These are phyloP conservation scores for Phocoena sinus DNA, from an alignment of 2,113 vertebrate genomes.

Conservation along the genomic window DNA sequence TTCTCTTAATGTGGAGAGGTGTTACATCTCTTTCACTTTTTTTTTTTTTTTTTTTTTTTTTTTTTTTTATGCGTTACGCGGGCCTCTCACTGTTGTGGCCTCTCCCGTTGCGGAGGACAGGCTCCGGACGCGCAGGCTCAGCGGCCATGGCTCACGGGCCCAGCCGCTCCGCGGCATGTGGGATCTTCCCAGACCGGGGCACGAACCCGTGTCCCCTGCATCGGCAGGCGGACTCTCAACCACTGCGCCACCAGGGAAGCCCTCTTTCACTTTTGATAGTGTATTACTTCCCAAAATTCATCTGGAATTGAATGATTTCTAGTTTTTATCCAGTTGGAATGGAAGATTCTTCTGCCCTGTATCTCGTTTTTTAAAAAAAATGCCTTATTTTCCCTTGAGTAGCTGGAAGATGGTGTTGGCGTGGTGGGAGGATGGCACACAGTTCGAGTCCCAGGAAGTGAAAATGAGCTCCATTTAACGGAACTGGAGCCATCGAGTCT, in stretches of 20 bases:
- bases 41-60: too few relatives aligned
- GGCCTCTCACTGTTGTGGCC: too few relatives aligned
- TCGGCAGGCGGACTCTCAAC: too few relatives aligned
- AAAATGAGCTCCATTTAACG: conserved; percentile 90
- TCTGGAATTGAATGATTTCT: background rate
- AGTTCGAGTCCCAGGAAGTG: conserved; percentile 93
- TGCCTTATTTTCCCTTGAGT: background rate
- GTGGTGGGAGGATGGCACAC: conserved; percentile 90
- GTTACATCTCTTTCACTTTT: background rate
- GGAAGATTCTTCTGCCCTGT: background rate
- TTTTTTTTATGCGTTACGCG: too few relatives aligned
- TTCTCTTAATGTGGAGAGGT: background rate
- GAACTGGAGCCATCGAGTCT: conserved; percentile 95
- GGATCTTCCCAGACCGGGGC: too few relatives aligned
- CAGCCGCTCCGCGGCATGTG: too few relatives aligned
- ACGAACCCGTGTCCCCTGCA: too few relatives aligned
- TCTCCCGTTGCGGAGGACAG: too few relatives aligned
- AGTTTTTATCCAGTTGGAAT: background rate
- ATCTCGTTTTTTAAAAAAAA: background rate
- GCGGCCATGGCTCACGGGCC: too few relatives aligned
- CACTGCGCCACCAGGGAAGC: too few relatives aligned
- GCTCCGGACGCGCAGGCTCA: too few relatives aligned
- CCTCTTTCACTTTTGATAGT: background rate
- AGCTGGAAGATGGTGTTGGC: conserved; percentile 88
- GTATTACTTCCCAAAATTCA: background rate